A percentile compares a stretch with the other conserved stretches of the same genome.
These are phyloP conservation scores for Euspilapteryx auroguttella DNA, from an alignment of 2,888 invertebrate genomes.

Conservation along the genomic window DNA sequence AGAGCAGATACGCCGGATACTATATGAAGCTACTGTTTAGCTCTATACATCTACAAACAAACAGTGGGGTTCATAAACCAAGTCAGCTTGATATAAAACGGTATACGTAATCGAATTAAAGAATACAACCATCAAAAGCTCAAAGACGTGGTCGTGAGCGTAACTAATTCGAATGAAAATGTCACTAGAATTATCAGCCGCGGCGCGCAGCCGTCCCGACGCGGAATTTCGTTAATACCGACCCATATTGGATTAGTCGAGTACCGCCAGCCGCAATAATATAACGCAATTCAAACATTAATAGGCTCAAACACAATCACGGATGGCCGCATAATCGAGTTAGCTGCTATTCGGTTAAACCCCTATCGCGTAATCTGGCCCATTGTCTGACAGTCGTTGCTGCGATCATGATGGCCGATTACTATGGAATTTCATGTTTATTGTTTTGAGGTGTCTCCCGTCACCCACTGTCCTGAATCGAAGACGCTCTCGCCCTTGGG, in stretches of 20 bases:
- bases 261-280: slow-evolving; percentile 43
- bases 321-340: slow-evolving; percentile 59
- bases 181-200: no score
- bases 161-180: slow-evolving; percentile 16
- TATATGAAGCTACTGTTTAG: no score
- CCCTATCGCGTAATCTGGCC: slow-evolving; percentile 54
- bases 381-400: slow-evolving; percentile 49
- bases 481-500: no score
- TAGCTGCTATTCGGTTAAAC: slow-evolving; percentile 56
- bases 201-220: no score
- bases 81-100: no score
- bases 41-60: no score
- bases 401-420: slow-evolving; percentile 54
- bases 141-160: no score
- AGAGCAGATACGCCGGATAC: no score
- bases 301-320: slow-evolving; percentile 57
- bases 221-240: slow-evolving; percentile 38
- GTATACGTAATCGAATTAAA: no score
- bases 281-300: slow-evolving; percentile 61
- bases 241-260: slow-evolving; percentile 46
- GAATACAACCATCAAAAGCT: no score
- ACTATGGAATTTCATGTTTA: slow-evolving; percentile 52
- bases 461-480: no score
- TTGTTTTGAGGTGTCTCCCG: slow-evolving; percentile 57
- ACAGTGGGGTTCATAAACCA: no score